Conservation (phyloP, 2,888 invertebrate species). For the Xestoiulus laeticollis region DNA sequence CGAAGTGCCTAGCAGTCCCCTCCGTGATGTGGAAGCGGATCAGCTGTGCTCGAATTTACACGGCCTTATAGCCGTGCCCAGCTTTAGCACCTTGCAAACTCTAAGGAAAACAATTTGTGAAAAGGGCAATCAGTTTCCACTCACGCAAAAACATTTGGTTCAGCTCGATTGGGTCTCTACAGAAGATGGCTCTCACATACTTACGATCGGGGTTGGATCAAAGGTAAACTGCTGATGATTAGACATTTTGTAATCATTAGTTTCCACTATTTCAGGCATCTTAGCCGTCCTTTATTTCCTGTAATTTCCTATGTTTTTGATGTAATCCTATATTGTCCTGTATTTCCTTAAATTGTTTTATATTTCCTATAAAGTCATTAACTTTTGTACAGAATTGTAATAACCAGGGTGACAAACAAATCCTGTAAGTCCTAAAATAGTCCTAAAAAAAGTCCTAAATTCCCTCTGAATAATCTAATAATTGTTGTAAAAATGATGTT, state of each 20-base stretch:
- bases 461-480: no score
- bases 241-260: not conserved
- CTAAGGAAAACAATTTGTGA: slow-evolving; percentile 83
- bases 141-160: slow-evolving; percentile 91
- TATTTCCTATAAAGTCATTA: no score
- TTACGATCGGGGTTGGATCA: slow-evolving; percentile 95
- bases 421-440: no score
- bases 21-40: slow-evolving; percentile 49
- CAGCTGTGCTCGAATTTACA: slow-evolving; percentile 56
- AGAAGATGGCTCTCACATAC: slow-evolving; percentile 97
- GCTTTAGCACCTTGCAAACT: slow-evolving; percentile 88
- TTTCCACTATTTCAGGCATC: not conserved
- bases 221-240: slow-evolving; percentile 66
- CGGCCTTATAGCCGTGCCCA: slow-evolving; percentile 84
- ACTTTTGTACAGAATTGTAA: no score
- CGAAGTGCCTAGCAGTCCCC: slow-evolving; percentile 50
- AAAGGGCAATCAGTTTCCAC: slow-evolving; percentile 88
- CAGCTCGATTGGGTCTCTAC: slow-evolving; percentile 99
- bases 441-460: no score
- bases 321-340: no score
- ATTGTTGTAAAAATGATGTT: no score
- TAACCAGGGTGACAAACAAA: no score
- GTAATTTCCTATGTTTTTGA: no score
- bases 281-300: no score
- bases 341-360: no score